These are phyloP conservation scores for Zoanthus gigantus DNA, from an alignment of 92 coral and sea anemone species.

Conservation along the genomic window DNA sequence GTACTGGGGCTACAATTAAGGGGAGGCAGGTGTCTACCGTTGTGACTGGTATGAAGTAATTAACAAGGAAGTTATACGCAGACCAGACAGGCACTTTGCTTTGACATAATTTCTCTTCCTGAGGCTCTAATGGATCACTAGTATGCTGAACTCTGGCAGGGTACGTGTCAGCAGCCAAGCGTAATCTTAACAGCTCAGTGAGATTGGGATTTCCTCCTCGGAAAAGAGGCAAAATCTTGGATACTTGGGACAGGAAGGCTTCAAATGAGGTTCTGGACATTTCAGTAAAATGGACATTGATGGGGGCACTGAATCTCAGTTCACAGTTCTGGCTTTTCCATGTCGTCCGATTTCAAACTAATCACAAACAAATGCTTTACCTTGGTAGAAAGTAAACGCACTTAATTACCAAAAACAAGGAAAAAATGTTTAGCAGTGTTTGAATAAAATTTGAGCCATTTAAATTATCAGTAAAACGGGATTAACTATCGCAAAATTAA, in stretches of 20 bases:
- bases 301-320: background rate
- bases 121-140: background rate
- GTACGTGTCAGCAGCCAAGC: too few relatives aligned
- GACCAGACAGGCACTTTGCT: too few relatives aligned
- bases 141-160: background rate
- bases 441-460: background rate
- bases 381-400: background rate
- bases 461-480: background rate
- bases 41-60: too few relatives aligned
- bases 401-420: background rate
- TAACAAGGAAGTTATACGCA: too few relatives aligned
- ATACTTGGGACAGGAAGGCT: constrained; percentile 1
- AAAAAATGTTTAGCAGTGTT: background rate
- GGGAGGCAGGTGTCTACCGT: too few relatives aligned
- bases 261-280: background rate
- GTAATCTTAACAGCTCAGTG: background rate
- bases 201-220: background rate
- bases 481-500: background rate
- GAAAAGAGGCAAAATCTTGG: constrained; percentile 7
- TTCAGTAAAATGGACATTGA: background rate
- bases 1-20: too few relatives aligned
- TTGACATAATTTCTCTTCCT: too few relatives aligned
- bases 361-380: background rate
- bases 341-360: background rate
- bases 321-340: background rate